Evolutionary conservation across 37 sponge, comb jelly and placozoan species (phyloP).

Genomic region (Chondrilla cf. caribensis): DNA sequence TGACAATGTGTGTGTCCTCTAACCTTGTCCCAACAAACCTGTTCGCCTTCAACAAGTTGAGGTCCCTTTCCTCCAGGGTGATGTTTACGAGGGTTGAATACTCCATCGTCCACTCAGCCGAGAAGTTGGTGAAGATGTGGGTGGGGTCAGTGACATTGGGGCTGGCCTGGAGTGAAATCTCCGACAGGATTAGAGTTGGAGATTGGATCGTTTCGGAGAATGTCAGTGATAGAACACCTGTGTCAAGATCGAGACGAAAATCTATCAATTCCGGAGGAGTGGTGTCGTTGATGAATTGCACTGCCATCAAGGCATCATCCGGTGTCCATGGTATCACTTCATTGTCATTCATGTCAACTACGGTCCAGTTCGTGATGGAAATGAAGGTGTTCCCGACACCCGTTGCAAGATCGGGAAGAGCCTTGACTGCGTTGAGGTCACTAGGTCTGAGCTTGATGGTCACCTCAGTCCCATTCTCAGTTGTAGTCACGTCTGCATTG

Average conservation of each 20-base stretch:
- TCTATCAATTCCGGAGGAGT: constrained; percentile 49
- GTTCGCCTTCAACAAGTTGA: constrained; percentile 62
- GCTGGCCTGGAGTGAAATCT: constrained; percentile 56
- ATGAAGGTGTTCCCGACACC: constrained; percentile 39
- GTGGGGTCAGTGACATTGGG: neutral
- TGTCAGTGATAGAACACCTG: constrained; percentile 52
- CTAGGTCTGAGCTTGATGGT: constrained; percentile 34
- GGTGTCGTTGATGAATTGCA: constrained; percentile 55
- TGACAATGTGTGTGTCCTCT: constrained; percentile 51
- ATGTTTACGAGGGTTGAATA: constrained; percentile 41
- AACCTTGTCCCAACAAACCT: constrained; percentile 48
- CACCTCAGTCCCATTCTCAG: constrained; percentile 24
- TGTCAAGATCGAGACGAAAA: constrained; percentile 67
- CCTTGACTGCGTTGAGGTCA: constrained; percentile 79
- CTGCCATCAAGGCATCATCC: constrained; percentile 21
- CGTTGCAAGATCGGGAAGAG: constrained; percentile 56
- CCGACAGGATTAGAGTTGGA: constrained; percentile 32
- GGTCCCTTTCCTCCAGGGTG: constrained; percentile 48
- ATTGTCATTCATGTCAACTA: constrained; percentile 76
- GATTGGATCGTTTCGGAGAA: constrained; percentile 86
- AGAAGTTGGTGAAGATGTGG: constrained; percentile 31
- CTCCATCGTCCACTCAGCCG: constrained; percentile 19
- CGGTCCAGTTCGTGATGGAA: constrained; percentile 27
- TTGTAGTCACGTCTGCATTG: constrained; percentile 45
- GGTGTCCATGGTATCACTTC: constrained; percentile 32